phyloP scores from a whole-genome alignment of 2,888 invertebrate genomes.

The Amphimallon solstitiale region DNA sequence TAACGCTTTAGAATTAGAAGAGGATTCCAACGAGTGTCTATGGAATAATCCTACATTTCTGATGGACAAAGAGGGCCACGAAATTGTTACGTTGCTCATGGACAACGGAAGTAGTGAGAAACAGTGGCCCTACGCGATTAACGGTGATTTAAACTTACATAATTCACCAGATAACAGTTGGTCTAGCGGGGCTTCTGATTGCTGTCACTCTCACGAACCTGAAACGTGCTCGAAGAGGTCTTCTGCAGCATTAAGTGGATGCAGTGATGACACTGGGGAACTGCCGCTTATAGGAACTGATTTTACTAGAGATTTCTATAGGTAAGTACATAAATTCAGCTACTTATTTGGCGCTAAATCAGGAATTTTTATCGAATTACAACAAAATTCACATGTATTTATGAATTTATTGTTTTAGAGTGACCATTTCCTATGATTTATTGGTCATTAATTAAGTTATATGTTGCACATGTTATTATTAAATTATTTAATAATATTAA shows the following conservation, averaged over 20 bases:
- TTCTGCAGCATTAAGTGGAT: conserved; percentile 73
- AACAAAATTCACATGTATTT: too few species aligned
- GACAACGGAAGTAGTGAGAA: conserved; percentile 66
- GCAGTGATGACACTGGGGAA: conserved; percentile 71
- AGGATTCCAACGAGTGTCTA: conserved; percentile 77
- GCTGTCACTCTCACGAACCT: conserved; percentile 62
- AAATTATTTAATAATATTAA: too few species aligned
- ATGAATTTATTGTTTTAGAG: too few species aligned
- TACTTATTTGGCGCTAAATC: too few species aligned
- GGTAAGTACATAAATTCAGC: too few species aligned
- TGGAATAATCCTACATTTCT: conserved; percentile 81
- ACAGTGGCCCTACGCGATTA: conserved; percentile 73
- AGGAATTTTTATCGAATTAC: too few species aligned
- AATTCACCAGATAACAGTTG: conserved; percentile 70
- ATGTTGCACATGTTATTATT: too few species aligned
- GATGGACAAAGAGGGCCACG: conserved; percentile 74
- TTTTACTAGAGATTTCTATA: conserved; percentile 82
- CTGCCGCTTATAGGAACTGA: conserved; percentile 76
- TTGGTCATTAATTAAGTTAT: too few species aligned
- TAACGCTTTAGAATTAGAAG: conserved; percentile 77
- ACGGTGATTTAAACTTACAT: conserved; percentile 49
- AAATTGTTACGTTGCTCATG: conserved; percentile 68
- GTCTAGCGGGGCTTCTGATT: conserved; percentile 66
- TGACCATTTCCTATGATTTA: too few species aligned
- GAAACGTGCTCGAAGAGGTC: conserved; percentile 75